Evolutionary conservation across 2,113 vertebrate genomes (phyloP), one percentile per base, ranked within the genome.

Genomic region (Spermophilus dauricus): DNA sequence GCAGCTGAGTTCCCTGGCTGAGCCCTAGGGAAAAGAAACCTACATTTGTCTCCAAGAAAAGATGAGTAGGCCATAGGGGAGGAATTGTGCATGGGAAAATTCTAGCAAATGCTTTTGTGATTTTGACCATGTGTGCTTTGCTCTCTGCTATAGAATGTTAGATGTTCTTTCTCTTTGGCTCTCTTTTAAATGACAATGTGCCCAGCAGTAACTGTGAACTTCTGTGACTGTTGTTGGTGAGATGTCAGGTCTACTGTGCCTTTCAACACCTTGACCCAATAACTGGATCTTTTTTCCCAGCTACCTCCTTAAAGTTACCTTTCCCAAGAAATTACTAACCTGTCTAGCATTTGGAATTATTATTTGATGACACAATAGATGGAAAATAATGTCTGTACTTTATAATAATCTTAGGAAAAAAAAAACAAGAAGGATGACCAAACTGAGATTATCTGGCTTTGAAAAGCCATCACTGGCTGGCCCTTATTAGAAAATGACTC

Each of bases 401-500:
- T 85, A 16, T 32, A 17, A 76, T 53, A 51, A 32, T 61, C 37
- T 87, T 75, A 75, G 37, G 37, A 39, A 58, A 8, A 53, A 37
- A 51, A 28, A 51, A 58, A 69, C 4, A 24, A 10, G 4, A 61
- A 28, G 77, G 14, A 56, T 76, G 85, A 82, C 13, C 39, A 82
- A 3, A 17, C 42, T 73, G 28, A n/a, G 24, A 86, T 37, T 42
- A 77, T 86, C 88, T 97, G 56, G 34, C 37, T 97, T 93, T 77
- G 45, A 32, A 42, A 97, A 93, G 83, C 28, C 37, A 67, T 78
- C 45, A 65, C 12, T n/a, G 45, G n/a, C 76, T 76, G 81, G 88
- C 56, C 83, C 16, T 73, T 95, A 85, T 88, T 89, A 77, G 7
- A 92, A 90, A 94, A 70, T 97, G 94, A 96, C 95, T 97, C 96